Conservation (phyloP, 2,797 vertebrate species). For the Semaprochilodus insignis region DNA sequence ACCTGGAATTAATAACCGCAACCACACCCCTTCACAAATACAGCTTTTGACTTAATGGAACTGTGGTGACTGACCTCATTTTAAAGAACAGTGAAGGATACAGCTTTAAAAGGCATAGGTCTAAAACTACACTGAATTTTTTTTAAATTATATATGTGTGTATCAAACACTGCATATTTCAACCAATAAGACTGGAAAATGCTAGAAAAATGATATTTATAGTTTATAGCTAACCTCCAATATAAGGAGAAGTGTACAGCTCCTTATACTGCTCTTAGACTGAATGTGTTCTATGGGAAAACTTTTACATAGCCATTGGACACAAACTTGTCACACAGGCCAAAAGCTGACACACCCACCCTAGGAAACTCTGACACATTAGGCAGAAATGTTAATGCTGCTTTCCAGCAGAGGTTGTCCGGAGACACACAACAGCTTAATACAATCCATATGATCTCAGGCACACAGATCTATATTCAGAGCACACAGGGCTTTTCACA, state of each 20-base stretch:
- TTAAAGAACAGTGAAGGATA: not conserved
- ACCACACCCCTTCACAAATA: not conserved
- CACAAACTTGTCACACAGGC: constrained; percentile 2
- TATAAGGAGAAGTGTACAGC: not conserved
- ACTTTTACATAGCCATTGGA: not conserved
- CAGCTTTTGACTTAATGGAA: not conserved
- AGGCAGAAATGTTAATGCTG: not conserved
- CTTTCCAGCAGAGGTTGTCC: constrained; percentile 22
- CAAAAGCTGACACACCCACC: constrained; percentile 6
- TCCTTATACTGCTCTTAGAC: not conserved
- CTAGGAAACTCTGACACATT: constrained; percentile 41
- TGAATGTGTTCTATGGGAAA: not conserved
- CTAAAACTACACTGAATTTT: not conserved
- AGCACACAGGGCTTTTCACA: constrained; percentile 3
- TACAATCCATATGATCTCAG: constrained; percentile 27
- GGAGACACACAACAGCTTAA: constrained; percentile 36
- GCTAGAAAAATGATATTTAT: too few species aligned
- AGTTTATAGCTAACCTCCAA: too few species aligned
- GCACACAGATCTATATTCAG: constrained; percentile 13
- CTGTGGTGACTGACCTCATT: not conserved
- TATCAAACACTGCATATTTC: not conserved
- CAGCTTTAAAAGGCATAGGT: not conserved
- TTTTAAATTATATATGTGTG: not conserved
- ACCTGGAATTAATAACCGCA: not conserved
- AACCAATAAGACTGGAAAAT: too few species aligned